phyloP scores from a whole-genome alignment of 2,888 invertebrate species.

The Apotomis betuletana region DNA sequence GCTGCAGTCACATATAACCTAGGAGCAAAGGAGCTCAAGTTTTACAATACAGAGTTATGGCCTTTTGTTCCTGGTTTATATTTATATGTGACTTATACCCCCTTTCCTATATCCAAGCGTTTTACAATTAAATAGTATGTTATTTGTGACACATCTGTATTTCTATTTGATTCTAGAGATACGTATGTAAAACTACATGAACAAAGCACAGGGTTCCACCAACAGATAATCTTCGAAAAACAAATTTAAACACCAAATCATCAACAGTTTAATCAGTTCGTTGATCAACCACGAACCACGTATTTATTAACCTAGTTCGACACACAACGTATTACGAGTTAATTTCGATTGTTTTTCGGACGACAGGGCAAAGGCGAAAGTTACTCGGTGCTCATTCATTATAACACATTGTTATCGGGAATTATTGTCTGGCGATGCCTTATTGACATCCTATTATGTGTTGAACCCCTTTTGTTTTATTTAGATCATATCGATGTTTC shows the following conservation, averaged over 20 bases:
- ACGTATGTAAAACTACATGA: not conserved
- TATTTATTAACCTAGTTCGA: not conserved
- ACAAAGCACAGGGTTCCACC: not conserved
- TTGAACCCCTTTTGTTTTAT: constrained; percentile 19
- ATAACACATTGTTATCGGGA: constrained; percentile 10
- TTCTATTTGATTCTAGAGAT: not conserved
- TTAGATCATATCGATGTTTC: constrained; percentile 21
- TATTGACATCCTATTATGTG: constrained; percentile 9
- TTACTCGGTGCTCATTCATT: constrained; percentile 16
- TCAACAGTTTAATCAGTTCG: not conserved
- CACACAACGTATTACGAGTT: not conserved
- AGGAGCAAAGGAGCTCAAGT: too few relatives aligned
- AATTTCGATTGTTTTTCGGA: constrained; percentile 5
- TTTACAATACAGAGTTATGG: too few relatives aligned
- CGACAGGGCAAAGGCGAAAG: constrained; percentile 23
- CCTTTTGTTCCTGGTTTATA: too few relatives aligned
- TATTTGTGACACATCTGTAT: too few relatives aligned
- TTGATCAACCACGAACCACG: not conserved
- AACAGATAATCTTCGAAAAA: not conserved
- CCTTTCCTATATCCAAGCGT: too few relatives aligned
- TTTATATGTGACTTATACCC: too few relatives aligned
- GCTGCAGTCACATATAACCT: too few relatives aligned
- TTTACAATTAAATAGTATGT: not conserved
- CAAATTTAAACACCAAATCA: not conserved
- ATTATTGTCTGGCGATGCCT: constrained; percentile 17